Conservation (phyloP, 2,113 vertebrate genomes). For the Pristiophorus japonicus region DNA sequence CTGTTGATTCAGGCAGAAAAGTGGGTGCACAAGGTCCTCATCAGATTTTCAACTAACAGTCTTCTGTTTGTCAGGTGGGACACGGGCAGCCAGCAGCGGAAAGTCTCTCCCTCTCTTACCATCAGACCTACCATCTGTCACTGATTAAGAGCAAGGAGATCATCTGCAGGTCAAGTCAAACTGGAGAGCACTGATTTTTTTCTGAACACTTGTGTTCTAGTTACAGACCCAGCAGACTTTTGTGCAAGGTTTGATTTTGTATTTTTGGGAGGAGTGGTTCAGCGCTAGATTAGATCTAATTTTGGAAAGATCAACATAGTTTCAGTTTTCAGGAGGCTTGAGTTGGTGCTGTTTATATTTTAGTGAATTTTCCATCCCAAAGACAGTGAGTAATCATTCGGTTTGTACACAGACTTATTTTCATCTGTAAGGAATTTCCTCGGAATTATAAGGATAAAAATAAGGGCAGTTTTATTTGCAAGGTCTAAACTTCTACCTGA, state of each 20-base stretch:
- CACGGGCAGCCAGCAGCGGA: not conserved
- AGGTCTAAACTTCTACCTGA: too few species aligned
- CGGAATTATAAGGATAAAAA: too few species aligned
- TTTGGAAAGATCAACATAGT: not conserved
- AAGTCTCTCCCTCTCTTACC: not conserved
- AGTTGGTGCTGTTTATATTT: not conserved
- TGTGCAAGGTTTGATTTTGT: not conserved
- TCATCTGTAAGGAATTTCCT: too few species aligned
- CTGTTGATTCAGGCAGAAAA: not conserved
- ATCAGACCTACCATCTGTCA: not conserved
- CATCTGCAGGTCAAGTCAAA: not conserved
- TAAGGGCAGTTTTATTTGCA: too few species aligned
- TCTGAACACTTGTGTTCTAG: not conserved
- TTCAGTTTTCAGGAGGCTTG: not conserved
- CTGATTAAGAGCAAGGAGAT: not conserved
- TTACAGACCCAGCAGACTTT: not conserved
- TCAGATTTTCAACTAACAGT: not conserved
- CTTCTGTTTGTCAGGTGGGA: not conserved
- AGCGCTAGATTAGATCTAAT: not conserved
- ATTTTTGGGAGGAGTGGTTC: not conserved
- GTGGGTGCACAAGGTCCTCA: not conserved
- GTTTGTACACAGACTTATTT: not conserved
- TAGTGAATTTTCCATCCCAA: not conserved
- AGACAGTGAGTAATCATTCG: not conserved
- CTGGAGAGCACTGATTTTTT: not conserved